Evolutionary conservation across 2,888 invertebrate species (phyloP).

Genomic region (Pimpla rufipes): DNA sequence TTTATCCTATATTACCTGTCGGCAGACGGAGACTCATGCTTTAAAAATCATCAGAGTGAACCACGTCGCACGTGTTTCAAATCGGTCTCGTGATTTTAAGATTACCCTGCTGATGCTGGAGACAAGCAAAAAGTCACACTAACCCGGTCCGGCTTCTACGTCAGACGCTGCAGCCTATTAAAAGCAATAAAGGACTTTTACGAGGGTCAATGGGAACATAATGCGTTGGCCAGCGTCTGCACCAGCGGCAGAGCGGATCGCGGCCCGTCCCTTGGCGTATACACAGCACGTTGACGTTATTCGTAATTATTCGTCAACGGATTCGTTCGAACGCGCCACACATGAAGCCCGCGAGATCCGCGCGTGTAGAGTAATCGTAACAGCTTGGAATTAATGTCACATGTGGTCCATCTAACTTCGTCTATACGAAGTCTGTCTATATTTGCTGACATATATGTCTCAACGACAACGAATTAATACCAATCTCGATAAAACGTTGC

Average conservation of each 20-base stretch:
- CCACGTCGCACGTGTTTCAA: neutral
- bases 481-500: slow-evolving; percentile 1
- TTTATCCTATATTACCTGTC: too few relatives aligned
- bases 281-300: slow-evolving; percentile 24
- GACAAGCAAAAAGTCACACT: slow-evolving; percentile 3
- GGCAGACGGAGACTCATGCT: neutral
- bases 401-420: neutral
- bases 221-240: slow-evolving; percentile 39
- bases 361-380: neutral
- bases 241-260: slow-evolving; percentile 42
- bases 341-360: neutral
- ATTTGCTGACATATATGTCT: neutral
- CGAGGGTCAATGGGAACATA: slow-evolving; percentile 64
- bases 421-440: neutral
- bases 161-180: slow-evolving; percentile 57
- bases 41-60: neutral
- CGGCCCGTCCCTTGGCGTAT: slow-evolving; percentile 21
- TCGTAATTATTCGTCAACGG: neutral
- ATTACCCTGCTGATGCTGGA: neutral
- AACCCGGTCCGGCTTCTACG: slow-evolving; percentile 30
- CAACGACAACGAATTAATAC: slow-evolving; percentile 2
- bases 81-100: neutral
- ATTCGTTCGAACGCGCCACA: neutral
- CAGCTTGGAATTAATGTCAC: slow-evolving; percentile 20
- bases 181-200: slow-evolving; percentile 62